Conservation (phyloP, 2,888 invertebrate genomes). For the Dynastes tityus region DNA sequence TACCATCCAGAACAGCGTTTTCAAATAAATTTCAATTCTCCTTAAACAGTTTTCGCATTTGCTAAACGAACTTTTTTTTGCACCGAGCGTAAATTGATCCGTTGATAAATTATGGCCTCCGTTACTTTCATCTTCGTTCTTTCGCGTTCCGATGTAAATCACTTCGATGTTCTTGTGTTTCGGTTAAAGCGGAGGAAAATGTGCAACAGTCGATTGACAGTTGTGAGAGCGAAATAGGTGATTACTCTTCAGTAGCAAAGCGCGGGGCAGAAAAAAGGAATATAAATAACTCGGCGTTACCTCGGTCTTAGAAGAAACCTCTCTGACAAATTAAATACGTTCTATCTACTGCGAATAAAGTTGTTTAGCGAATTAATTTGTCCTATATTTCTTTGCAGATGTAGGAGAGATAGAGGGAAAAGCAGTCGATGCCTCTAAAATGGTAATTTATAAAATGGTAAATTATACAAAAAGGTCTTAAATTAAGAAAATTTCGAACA, state of each 20-base stretch:
- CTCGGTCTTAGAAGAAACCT: conserved; percentile 6
- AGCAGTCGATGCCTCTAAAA: no score
- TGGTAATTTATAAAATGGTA: no score
- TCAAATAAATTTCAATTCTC: conserved; percentile 28
- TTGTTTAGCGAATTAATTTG: conserved; percentile 1
- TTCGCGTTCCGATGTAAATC: conserved; percentile 17
- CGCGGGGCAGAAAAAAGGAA: not conserved
- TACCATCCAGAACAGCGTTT: not conserved
- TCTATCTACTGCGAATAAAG: not conserved
- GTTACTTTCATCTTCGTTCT: conserved; percentile 14
- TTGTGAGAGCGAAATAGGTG: conserved; percentile 21
- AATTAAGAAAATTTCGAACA: no score
- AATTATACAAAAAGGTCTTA: no score
- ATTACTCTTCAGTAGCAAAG: conserved; percentile 5
- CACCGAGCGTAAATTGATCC: conserved; percentile 13
- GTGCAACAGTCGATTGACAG: conserved; percentile 34
- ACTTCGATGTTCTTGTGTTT: conserved; percentile 25
- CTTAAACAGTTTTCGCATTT: conserved; percentile 11
- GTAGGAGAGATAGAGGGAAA: no score
- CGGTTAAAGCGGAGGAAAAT: conserved; percentile 13
- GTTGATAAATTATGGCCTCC: conserved; percentile 22
- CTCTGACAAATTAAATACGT: conserved; percentile 22
- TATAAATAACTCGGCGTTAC: conserved; percentile 23
- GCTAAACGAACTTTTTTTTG: conserved; percentile 20
- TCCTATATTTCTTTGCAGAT: not conserved